Conservation (phyloP, 2,113 vertebrate species). For the Spermophilus dauricus region DNA sequence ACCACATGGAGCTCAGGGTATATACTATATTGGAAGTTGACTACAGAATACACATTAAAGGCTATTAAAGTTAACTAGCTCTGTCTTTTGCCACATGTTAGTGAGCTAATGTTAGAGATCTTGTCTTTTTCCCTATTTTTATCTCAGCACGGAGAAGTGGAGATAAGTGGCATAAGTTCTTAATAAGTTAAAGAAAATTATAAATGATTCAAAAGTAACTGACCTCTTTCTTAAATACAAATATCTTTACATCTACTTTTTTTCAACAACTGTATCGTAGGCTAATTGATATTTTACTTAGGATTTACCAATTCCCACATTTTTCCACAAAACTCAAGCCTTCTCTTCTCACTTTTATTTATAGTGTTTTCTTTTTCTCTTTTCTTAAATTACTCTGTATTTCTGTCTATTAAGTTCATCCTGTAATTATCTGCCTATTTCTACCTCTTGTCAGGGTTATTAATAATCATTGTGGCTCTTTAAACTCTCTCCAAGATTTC, state of each 20-base stretch:
- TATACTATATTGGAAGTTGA: slow-evolving; percentile 2
- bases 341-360: slow-evolving; percentile 62
- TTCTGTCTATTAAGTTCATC: slow-evolving; percentile 76
- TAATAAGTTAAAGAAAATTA: slow-evolving; percentile 20
- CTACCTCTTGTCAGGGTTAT: slow-evolving; percentile 73
- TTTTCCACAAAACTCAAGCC: slow-evolving; percentile 67
- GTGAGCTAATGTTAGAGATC: neutral
- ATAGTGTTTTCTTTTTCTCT: slow-evolving; percentile 65
- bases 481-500: slow-evolving; percentile 76
- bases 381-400: slow-evolving; percentile 67
- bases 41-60: slow-evolving; percentile 19
- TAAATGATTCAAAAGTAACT: neutral
- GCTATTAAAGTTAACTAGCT: neutral
- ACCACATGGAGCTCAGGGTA: neutral
- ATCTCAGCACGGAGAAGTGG: neutral
- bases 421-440: slow-evolving; percentile 78
- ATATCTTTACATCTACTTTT: neutral
- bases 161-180: too few species aligned
- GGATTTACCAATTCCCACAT: slow-evolving; percentile 55
- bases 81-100: neutral
- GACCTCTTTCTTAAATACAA: neutral
- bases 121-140: slow-evolving; percentile 20
- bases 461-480: slow-evolving; percentile 74
- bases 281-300: slow-evolving; percentile 50
- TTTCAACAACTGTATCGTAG: slow-evolving; percentile 39